A percentile compares a stretch with the other conserved stretches of the same genome.
Conservation (phyloP, 2,113 vertebrate species). For the Etia nguti region DNA sequence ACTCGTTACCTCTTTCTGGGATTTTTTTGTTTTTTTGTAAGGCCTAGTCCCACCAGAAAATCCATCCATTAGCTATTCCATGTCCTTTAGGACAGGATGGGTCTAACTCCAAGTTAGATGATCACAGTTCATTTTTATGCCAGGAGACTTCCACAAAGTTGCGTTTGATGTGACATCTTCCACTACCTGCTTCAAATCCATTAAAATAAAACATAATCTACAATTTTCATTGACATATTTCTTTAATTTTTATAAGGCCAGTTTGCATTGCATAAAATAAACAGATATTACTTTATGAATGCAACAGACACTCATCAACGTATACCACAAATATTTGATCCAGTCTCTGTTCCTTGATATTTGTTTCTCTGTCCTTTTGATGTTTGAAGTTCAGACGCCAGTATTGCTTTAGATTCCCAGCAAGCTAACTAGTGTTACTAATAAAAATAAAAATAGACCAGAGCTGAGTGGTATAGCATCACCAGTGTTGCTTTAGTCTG, state of each 20-base stretch:
- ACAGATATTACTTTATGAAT: neutral
- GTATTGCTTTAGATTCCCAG: neutral
- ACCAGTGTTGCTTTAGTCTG: constrained; percentile 21
- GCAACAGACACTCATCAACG: neutral
- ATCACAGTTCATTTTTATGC: neutral
- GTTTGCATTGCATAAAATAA: neutral
- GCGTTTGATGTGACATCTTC: neutral
- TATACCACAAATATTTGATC: neutral
- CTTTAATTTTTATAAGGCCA: neutral
- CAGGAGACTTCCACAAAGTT: neutral
- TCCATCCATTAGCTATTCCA: neutral
- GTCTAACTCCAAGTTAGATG: neutral
- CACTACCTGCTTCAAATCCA: neutral
- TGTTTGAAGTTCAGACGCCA: neutral
- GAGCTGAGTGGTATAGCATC: neutral
- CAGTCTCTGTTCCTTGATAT: neutral
- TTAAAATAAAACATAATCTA: neutral
- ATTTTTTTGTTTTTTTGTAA: rapidly evolving
- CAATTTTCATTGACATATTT: neutral
- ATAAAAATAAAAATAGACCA: constrained; percentile 9
- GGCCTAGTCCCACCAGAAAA: neutral
- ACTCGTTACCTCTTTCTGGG: neutral
- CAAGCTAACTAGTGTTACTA: neutral
- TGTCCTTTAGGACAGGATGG: neutral
- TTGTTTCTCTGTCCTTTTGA: neutral